Conservation (phyloP, 2,888 invertebrate genomes). For the Hypolimnas misippus region DNA sequence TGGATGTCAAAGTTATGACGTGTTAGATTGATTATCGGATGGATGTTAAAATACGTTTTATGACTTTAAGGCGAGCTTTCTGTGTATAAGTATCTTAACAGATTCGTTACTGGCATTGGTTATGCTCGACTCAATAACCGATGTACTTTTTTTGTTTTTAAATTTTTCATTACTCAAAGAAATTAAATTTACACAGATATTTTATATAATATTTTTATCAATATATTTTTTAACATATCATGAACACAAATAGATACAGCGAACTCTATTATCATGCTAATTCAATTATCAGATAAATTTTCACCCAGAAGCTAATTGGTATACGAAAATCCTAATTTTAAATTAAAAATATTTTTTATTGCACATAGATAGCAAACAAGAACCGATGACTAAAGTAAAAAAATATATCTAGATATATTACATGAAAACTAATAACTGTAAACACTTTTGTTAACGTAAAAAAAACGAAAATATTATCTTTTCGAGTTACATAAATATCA, state of each 20-base stretch:
- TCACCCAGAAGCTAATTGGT: neutral
- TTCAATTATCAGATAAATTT: conserved; percentile 4
- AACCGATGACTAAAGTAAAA: too few relatives aligned
- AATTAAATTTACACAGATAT: conserved; percentile 5
- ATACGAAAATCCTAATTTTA: neutral
- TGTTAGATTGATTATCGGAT: conserved; percentile 85
- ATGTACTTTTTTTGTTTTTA: conserved; percentile 21
- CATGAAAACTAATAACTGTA: too few relatives aligned
- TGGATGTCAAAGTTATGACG: conserved; percentile 84
- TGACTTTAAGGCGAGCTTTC: conserved; percentile 78
- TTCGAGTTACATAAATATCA: too few relatives aligned
- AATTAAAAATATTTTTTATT: neutral
- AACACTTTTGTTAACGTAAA: too few relatives aligned
- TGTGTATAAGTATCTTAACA: conserved; percentile 72
- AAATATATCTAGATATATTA: too few relatives aligned
- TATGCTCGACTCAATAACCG: conserved; percentile 31
- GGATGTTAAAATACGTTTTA: conserved; percentile 84
- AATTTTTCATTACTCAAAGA: conserved; percentile 11
- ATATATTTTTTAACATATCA: neutral
- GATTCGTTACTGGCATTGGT: conserved; percentile 68
- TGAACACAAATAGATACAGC: neutral
- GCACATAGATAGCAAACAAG: too few relatives aligned
- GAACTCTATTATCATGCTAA: neutral
- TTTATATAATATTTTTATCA: conserved; percentile 2
- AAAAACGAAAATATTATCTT: too few relatives aligned